Percentiles rank a stretch among this genome's conserved stretches.
phyloP scores from a whole-genome alignment of 2,113 vertebrate species.

The Macrotis lagotis region DNA sequence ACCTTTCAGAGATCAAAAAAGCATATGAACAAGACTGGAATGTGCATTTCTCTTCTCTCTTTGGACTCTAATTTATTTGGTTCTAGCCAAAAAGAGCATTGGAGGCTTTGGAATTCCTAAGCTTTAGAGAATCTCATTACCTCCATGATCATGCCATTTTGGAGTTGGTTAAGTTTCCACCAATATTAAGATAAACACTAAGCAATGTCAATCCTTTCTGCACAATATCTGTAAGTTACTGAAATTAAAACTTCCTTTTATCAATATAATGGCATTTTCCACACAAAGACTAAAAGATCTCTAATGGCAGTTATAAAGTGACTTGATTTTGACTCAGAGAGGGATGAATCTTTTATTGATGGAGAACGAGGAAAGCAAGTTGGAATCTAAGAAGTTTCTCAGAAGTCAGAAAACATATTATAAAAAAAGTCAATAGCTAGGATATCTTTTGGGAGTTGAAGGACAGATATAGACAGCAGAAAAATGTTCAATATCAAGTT shows the following conservation, averaged over 20 bases:
- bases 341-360: not conserved
- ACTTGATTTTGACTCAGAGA: not conserved
- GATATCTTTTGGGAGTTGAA: not conserved
- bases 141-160: slow-evolving; percentile 68
- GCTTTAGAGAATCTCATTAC: slow-evolving; percentile 65
- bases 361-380: not conserved
- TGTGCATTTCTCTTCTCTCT: slow-evolving; percentile 17
- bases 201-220: not conserved
- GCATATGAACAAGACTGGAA: not conserved
- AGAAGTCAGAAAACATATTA: not conserved
- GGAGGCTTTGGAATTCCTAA: slow-evolving; percentile 45
- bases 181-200: not conserved
- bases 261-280: not conserved
- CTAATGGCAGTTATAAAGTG: not conserved
- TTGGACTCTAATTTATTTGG: slow-evolving; percentile 58
- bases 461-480: not conserved
- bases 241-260: not conserved
- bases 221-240: not conserved
- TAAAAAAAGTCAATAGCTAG: not conserved
- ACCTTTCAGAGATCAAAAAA: slow-evolving; percentile 42
- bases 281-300: not conserved
- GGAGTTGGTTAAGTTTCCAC: slow-evolving; percentile 37
- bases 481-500: not conserved
- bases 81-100: slow-evolving; percentile 50
- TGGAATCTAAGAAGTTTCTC: not conserved